Evolutionary conservation across 2,888 invertebrate genomes (phyloP).

Genomic region (Caprella mutica): DNA sequence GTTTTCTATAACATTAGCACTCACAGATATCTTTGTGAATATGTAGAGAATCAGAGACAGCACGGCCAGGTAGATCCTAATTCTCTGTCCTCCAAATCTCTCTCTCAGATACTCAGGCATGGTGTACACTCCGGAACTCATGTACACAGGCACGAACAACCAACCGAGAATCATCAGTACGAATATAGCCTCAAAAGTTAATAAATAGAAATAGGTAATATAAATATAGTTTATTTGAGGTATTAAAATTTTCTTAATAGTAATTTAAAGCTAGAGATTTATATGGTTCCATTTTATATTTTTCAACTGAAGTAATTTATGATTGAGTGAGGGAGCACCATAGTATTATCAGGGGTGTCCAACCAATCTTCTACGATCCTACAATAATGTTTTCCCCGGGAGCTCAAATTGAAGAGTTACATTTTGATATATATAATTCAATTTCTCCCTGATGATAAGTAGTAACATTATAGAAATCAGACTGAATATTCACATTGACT

Average conservation of each 20-base stretch:
- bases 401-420: too few relatives aligned
- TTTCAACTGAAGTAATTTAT: neutral
- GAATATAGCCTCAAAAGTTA: slow-evolving; percentile 39
- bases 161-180: slow-evolving; percentile 39
- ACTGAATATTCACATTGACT: slow-evolving; percentile 39
- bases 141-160: slow-evolving; percentile 48
- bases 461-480: too few relatives aligned
- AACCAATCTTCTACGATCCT: too few relatives aligned
- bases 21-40: slow-evolving; percentile 47
- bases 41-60: slow-evolving; percentile 46
- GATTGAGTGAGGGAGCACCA: too few relatives aligned
- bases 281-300: neutral
- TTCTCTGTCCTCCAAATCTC: slow-evolving; percentile 47
- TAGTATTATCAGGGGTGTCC: too few relatives aligned
- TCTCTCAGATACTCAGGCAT: slow-evolving; percentile 48
- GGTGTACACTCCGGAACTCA: slow-evolving; percentile 44
- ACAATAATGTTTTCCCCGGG: too few relatives aligned
- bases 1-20: too few relatives aligned
- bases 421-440: neutral
- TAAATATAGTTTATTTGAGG: neutral
- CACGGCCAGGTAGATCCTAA: slow-evolving; percentile 46
- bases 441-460: neutral
- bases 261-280: neutral
- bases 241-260: neutral
- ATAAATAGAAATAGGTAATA: slow-evolving; percentile 43